phyloP scores from a whole-genome alignment of 2,888 invertebrate genomes.

The Onthophagus sagittarius region DNA sequence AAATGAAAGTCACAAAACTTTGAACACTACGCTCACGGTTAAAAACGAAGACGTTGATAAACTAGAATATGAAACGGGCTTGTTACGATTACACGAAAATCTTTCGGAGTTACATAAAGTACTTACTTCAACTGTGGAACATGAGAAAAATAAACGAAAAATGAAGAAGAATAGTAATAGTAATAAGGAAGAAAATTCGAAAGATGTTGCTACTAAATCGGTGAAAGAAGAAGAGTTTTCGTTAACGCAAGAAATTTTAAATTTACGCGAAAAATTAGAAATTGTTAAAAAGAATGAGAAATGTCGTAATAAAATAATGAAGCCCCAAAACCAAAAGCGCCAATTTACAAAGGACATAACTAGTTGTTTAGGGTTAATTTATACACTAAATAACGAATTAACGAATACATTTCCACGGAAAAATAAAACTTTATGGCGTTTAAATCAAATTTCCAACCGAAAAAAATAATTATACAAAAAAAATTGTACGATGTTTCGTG shows the following conservation, averaged over 20 bases:
- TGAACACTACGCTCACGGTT: too few relatives aligned
- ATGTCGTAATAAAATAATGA: background rate
- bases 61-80: too few relatives aligned
- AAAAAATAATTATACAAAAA: background rate
- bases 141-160: too few relatives aligned
- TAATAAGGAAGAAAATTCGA: too few relatives aligned
- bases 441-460: background rate
- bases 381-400: background rate
- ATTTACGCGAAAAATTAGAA: background rate
- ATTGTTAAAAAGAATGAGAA: background rate
- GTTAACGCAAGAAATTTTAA: background rate
- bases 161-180: too few relatives aligned
- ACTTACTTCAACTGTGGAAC: too few relatives aligned
- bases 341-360: background rate
- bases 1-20: too few relatives aligned
- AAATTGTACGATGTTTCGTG: background rate
- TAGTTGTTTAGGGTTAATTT: background rate
- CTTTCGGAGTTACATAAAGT: too few relatives aligned
- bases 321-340: background rate
- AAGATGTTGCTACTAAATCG: too few relatives aligned
- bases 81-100: too few relatives aligned
- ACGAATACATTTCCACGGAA: background rate
- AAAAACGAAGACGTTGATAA: too few relatives aligned
- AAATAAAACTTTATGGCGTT: background rate
- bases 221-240: background rate